These are phyloP conservation scores for Steatornis caripensis DNA, from an alignment of 2,113 vertebrate genomes.

Conservation along the genomic window DNA sequence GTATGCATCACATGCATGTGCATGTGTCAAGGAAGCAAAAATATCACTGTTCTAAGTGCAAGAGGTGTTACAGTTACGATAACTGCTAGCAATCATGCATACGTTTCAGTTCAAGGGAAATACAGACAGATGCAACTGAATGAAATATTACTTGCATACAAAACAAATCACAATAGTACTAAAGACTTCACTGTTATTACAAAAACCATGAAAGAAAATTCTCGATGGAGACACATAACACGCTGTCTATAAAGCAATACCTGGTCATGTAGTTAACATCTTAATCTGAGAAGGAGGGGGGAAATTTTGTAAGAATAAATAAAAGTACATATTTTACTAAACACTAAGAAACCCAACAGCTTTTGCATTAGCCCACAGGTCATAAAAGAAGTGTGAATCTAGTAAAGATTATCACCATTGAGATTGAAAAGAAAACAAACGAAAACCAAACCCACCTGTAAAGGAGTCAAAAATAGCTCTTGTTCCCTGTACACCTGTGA, in stretches of 20 bases:
- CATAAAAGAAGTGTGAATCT: not conserved
- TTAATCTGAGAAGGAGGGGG: not conserved
- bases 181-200: not conserved
- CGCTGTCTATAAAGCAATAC: not conserved
- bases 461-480: not conserved
- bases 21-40: not conserved
- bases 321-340: not conserved
- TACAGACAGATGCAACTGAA: not conserved
- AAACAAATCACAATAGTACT: not conserved
- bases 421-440: not conserved
- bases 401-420: not conserved
- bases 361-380: not conserved
- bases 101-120: not conserved
- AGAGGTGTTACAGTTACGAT: not conserved
- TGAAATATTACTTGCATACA: not conserved
- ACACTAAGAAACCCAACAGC: not conserved
- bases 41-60: not conserved
- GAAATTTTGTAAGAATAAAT: not conserved
- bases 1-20: not conserved
- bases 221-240: not conserved
- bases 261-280: not conserved
- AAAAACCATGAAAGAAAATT: not conserved
- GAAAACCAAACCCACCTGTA: not conserved
- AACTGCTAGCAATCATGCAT: not conserved
- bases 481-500: not conserved